Conservation (phyloP, 1,140 invertebrate species). For the Ephestia elutella region DNA sequence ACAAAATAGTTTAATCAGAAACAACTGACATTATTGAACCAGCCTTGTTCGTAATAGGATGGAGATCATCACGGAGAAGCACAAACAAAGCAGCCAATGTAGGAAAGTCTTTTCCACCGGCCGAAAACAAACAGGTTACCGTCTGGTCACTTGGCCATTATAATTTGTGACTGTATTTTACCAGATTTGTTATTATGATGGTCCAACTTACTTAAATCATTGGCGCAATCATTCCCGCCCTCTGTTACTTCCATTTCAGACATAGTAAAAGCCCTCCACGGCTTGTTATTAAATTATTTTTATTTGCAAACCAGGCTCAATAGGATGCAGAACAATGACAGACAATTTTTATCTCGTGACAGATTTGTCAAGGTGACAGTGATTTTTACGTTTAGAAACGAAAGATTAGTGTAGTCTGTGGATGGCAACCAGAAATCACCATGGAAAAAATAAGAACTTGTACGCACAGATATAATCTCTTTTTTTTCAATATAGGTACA, state of each 20-base stretch:
- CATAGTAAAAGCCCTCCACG: slow-evolving; percentile 26
- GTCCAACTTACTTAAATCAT: slow-evolving; percentile 55
- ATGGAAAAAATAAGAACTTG: too few relatives aligned
- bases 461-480: too few relatives aligned
- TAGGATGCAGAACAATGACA: slow-evolving; percentile 11
- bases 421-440: too few relatives aligned
- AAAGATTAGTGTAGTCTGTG: too few relatives aligned
- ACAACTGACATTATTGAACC: too few relatives aligned
- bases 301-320: not conserved
- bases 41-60: too few relatives aligned
- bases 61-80: not conserved
- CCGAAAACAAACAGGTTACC: slow-evolving; percentile 24
- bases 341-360: slow-evolving; percentile 1
- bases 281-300: slow-evolving; percentile 22
- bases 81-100: not conserved
- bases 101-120: slow-evolving; percentile 14
- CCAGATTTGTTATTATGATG: not conserved
- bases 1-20: too few relatives aligned
- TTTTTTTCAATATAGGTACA: too few relatives aligned
- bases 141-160: slow-evolving; percentile 1
- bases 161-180: slow-evolving; percentile 6
- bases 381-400: not conserved
- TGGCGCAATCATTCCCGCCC: slow-evolving; percentile 54
- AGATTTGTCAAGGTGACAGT: not conserved
- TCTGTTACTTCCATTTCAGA: slow-evolving; percentile 66